These are phyloP conservation scores for Drosophila merina DNA, from an alignment of 2,888 invertebrate species.

Conservation along the genomic window DNA sequence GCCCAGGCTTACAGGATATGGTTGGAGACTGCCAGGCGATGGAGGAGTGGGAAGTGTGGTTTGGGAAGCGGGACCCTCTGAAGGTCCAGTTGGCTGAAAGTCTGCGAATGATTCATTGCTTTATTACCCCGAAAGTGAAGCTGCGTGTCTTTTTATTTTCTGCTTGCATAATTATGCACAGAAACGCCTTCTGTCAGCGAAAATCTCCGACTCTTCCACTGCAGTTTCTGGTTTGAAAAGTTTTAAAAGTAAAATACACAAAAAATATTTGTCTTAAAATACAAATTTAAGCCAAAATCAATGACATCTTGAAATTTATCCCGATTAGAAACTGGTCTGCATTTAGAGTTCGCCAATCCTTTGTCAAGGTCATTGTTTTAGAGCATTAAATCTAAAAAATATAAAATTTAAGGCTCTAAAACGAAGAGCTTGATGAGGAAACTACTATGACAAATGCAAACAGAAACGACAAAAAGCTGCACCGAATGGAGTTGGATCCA, in stretches of 20 bases:
- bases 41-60: neutral
- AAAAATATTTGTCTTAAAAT: neutral
- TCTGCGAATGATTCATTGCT: conserved; percentile 74
- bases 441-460: neutral
- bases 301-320: too few relatives aligned
- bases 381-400: neutral
- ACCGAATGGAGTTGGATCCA: neutral
- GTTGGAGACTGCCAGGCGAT: neutral
- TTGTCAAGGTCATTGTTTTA: neutral
- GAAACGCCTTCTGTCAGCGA: conserved; percentile 81
- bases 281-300: neutral
- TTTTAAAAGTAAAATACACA: neutral
- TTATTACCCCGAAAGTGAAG: conserved; percentile 72
- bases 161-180: conserved; percentile 79
- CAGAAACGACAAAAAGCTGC: neutral
- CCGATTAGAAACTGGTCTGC: too few relatives aligned
- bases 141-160: conserved; percentile 19
- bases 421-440: neutral
- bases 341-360: neutral
- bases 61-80: conserved; percentile 14
- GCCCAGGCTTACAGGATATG: neutral
- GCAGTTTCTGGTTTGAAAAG: neutral
- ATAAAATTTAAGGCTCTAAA: conserved; percentile 1
- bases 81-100: conserved; percentile 28
- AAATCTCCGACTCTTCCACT: neutral